phyloP scores from a whole-genome alignment of 2,888 invertebrate genomes.

The Polydrusus tereticollis region DNA sequence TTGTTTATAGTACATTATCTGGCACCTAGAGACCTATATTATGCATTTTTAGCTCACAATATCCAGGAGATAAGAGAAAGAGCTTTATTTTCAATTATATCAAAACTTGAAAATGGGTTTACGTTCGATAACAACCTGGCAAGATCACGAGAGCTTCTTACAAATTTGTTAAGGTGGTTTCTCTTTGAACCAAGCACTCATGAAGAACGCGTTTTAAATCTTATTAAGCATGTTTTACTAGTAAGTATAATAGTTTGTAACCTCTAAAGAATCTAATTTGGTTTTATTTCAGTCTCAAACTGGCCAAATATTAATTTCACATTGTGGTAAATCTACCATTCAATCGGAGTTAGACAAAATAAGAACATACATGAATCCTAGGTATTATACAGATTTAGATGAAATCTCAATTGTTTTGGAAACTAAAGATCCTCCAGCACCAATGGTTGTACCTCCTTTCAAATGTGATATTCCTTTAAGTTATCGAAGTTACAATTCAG shows the following conservation, averaged over 20 bases:
- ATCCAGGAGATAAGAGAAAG: conserved; percentile 66
- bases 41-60: conserved; percentile 61
- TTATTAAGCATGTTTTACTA: conserved; percentile 71
- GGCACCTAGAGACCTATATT: not conserved
- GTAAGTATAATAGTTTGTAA: conserved; percentile 63
- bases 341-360: conserved; percentile 66
- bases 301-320: conserved; percentile 69
- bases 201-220: conserved; percentile 72
- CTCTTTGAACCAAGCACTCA: conserved; percentile 69
- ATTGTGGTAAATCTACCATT: conserved; percentile 68
- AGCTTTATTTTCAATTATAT: conserved; percentile 65
- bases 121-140: conserved; percentile 73
- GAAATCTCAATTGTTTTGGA: conserved; percentile 68
- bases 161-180: conserved; percentile 76
- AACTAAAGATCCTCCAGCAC: conserved; percentile 57
- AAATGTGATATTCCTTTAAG: conserved; percentile 66
- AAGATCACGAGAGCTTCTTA: conserved; percentile 72
- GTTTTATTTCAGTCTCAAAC: conserved; percentile 68
- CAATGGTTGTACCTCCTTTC: conserved; percentile 67
- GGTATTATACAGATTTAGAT: conserved; percentile 66
- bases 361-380: conserved; percentile 65
- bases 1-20: not conserved
- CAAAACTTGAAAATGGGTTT: conserved; percentile 76
- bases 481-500: conserved; percentile 55
- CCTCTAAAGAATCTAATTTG: not conserved